Percentiles rank a stretch among this genome's conserved stretches.
These are phyloP conservation scores for Hoplodrina blanda DNA, from an alignment of 2,888 invertebrate species.

Conservation along the genomic window DNA sequence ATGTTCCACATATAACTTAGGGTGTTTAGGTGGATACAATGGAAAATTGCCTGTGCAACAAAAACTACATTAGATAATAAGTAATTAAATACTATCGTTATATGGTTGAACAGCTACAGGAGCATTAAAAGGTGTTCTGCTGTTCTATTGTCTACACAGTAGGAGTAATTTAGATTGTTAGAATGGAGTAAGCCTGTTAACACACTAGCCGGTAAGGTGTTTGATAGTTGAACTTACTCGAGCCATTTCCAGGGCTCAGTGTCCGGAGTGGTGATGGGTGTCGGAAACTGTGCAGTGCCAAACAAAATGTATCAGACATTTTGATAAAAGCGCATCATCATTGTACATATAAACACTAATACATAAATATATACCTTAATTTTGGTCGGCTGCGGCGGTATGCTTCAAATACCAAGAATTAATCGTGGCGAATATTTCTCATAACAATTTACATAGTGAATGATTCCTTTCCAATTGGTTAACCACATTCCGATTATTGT, in stretches of 20 bases:
- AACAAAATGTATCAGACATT: conserved; percentile 77
- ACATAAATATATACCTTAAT: conserved; percentile 59
- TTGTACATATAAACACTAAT: conserved; percentile 41
- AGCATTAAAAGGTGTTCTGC: background rate
- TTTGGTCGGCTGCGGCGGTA: conserved; percentile 54
- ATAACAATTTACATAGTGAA: conserved; percentile 21
- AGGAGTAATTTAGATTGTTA: conserved; percentile 31
- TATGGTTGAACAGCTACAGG: background rate
- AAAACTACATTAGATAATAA: background rate
- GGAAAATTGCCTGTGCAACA: background rate
- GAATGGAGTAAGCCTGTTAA: conserved; percentile 62
- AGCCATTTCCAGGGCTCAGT: conserved; percentile 97
- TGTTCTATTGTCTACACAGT: conserved; percentile 6
- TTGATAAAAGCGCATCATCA: conserved; percentile 55
- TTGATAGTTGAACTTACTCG: conserved; percentile 92
- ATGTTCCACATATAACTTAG: background rate
- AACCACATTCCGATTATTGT: conserved; percentile 22
- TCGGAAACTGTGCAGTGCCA: conserved; percentile 93
- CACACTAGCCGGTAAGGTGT: conserved; percentile 62
- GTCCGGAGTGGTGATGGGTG: conserved; percentile 97
- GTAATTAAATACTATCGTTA: background rate
- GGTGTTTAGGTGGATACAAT: background rate
- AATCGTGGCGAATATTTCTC: conserved; percentile 24
- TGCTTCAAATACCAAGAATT: conserved; percentile 60
- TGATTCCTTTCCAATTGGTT: conserved; percentile 24